These are phyloP conservation scores for Temnothorax longispinosus DNA, from an alignment of 1,140 invertebrate genomes.

Conservation along the genomic window DNA sequence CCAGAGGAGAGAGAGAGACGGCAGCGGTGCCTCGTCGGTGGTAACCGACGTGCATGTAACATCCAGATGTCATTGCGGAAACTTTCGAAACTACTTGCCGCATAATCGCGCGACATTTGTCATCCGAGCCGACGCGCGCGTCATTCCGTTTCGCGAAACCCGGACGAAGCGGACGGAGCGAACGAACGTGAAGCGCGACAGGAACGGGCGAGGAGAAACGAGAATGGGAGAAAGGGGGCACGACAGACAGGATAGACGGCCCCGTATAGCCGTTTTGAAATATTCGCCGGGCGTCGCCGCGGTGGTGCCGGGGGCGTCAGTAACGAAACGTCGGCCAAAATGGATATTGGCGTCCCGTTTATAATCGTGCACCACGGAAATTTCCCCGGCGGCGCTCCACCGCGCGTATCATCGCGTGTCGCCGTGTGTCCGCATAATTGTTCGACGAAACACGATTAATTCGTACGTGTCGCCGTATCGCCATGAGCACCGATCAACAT, in stretches of 20 bases:
- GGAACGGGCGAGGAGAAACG: not conserved
- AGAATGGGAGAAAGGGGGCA: not conserved
- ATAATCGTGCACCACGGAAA: constrained; percentile 44
- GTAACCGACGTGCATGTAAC: constrained; percentile 41
- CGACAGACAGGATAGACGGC: constrained; percentile 36
- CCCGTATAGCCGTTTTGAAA: constrained; percentile 54
- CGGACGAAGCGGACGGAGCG: not conserved
- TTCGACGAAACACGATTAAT: constrained; percentile 22
- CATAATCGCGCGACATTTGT: constrained; percentile 73
- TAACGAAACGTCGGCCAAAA: constrained; percentile 58
- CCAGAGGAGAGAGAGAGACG: not conserved
- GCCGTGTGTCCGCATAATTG: constrained; percentile 26
- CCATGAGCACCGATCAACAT: constrained; percentile 27
- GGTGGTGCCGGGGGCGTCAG: constrained; percentile 11
- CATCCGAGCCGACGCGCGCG: constrained; percentile 58
- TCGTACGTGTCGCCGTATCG: constrained; percentile 15
- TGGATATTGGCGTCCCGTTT: constrained; percentile 62
- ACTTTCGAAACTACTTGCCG: constrained; percentile 71
- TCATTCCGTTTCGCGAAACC: constrained; percentile 59
- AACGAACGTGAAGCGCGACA: constrained; percentile 10
- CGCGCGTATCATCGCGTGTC: not conserved
- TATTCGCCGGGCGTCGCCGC: constrained; percentile 48
- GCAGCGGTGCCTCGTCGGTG: constrained; percentile 1
- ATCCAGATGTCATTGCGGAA: constrained; percentile 44
- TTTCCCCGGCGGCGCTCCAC: constrained; percentile 5